Base-by-base conservation (phyloP, 2,888 invertebrate genomes). In the Drosophila austrosaltans region DNA sequence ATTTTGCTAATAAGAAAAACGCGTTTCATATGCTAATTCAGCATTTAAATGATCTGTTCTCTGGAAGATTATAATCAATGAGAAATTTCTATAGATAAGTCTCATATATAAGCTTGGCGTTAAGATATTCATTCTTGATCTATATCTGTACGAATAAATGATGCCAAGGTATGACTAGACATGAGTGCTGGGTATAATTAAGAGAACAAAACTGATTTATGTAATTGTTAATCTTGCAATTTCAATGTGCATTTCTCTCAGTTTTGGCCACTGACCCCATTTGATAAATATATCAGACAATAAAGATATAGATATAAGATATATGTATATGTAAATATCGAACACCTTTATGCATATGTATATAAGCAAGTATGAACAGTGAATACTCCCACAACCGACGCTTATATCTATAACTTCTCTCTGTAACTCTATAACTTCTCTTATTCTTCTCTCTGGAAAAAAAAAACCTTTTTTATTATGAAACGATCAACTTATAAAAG, bases 251-350 rank as follows among this genome's bases (percentile, higher is more conserved):
- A 42, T 25, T 54, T 54, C 32, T 8, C 57, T 12, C 40, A 8
- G 12, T 20, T 10, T 56, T 64, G 63, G 63, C 69, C 73, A 73
- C 61, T 75, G 75, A 58, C 75, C 75, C 53, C 48, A 53, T 60
- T 69, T 44, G 42, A 61, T 42, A 63, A 62, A 57, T 20, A 60
- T 36, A 39, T 40, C 42, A 12, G 40, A 40, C 59, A 40, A 40
- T 39, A 25, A 7, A 36, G 8, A 10, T 36, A 36, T 36, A 36
- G 36, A 59, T 25, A 68, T 63, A 20, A 39, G 10, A 25, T 48
- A 16, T 25, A 62, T 30, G 22, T 30, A n/a, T 32, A 62, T 53
- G 58, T 62, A 53, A 16, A 16, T 16, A 16, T 16, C 16, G 16
- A 16, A 16, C 16, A 16, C 16, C 16, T 16, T 16, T 16, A 0